Evolutionary conservation across 2,113 vertebrate genomes (phyloP).

Genomic region (Nipponia nippon): DNA sequence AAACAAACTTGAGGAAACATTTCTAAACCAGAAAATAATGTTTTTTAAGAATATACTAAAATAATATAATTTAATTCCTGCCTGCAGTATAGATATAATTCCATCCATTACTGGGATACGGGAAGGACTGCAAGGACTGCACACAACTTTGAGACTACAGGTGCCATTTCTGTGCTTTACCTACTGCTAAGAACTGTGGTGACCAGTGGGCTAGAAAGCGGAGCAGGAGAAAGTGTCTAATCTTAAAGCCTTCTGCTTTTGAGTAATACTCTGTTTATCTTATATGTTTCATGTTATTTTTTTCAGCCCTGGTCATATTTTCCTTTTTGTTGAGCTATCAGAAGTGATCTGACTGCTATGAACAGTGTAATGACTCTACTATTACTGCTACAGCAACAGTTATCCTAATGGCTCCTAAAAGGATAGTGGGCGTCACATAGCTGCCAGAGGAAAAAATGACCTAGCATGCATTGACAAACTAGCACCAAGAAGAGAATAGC

Average conservation of each 20-base stretch:
- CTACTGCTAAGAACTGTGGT: background rate
- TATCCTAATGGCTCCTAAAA: background rate
- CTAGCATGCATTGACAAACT: background rate
- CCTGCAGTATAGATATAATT: background rate
- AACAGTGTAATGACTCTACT: background rate
- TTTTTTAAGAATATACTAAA: background rate
- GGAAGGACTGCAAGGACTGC: background rate
- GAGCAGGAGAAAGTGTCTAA: background rate
- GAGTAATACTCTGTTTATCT: background rate
- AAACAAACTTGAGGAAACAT: background rate
- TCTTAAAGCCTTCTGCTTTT: background rate
- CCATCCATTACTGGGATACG: background rate
- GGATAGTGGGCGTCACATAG: rapidly evolving
- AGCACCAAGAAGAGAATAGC: background rate
- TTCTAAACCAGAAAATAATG: background rate
- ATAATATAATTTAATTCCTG: background rate
- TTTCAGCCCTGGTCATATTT: background rate
- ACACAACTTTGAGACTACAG: background rate
- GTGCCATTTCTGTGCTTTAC: background rate
- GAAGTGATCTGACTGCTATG: background rate
- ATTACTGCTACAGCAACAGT: background rate
- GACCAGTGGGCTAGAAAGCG: background rate
- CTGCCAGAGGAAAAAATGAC: background rate
- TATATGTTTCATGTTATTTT: background rate
- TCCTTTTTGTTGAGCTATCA: background rate